A percentile compares a stretch with the other conserved stretches of the same genome.
Conservation (phyloP, 2,888 invertebrate genomes). For the Amblyjoppa fuscipennis region DNA sequence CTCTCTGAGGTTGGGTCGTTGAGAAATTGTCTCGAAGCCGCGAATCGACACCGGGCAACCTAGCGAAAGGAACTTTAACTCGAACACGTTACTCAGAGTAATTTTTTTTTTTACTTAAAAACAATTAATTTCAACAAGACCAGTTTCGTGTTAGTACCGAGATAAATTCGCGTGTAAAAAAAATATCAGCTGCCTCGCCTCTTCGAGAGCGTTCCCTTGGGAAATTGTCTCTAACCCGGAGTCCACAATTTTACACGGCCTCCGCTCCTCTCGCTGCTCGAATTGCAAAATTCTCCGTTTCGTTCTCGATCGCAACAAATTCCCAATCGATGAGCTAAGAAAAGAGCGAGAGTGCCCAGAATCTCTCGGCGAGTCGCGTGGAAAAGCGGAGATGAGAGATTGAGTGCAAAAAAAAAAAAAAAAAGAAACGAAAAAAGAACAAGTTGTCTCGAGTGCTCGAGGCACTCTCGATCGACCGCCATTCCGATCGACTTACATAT, state of each 20-base stretch:
- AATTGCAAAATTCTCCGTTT: constrained; percentile 5
- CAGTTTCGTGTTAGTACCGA: too few relatives aligned
- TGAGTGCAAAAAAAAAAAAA: not conserved
- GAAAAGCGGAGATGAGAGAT: constrained; percentile 18
- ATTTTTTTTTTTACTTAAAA: too few relatives aligned
- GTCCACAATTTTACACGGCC: not conserved
- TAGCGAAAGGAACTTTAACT: too few relatives aligned
- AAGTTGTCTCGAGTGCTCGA: constrained; percentile 6
- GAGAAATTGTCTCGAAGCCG: too few relatives aligned
- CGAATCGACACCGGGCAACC: too few relatives aligned
- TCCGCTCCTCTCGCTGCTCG: not conserved
- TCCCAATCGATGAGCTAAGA: constrained; percentile 64
- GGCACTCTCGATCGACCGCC: constrained; percentile 44
- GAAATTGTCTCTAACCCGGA: not conserved
- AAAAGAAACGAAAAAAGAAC: not conserved
- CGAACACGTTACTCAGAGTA: too few relatives aligned
- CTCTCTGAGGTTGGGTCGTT: too few relatives aligned
- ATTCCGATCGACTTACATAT: constrained; percentile 40
- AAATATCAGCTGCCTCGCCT: not conserved
- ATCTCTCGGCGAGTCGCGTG: not conserved
- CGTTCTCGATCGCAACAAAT: constrained; percentile 52
- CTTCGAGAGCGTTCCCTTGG: not conserved
- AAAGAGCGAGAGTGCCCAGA: constrained; percentile 28
- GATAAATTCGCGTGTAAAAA: not conserved
- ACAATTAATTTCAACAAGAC: too few relatives aligned